Conservation (phyloP, 2,888 invertebrate genomes). For the Clepsis dumicolana region DNA sequence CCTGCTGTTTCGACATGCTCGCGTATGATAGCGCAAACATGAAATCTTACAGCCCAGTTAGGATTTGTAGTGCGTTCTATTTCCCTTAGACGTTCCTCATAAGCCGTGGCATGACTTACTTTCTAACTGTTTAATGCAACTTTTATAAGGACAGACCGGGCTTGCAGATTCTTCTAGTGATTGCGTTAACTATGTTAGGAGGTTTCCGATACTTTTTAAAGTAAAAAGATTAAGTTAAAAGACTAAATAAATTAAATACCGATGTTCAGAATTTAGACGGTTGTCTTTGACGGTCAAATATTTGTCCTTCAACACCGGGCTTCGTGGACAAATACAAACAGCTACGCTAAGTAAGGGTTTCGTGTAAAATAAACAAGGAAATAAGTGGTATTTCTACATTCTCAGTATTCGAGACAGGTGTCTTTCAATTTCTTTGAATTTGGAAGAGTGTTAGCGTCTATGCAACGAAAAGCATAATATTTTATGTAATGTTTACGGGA, state of each 20-base stretch:
- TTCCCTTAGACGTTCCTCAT: conserved; percentile 42
- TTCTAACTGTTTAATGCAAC: conserved; percentile 45
- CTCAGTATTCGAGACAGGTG: conserved; percentile 28
- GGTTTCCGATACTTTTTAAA: not conserved
- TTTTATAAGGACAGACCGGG: conserved; percentile 21
- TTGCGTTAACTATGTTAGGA: conserved; percentile 13
- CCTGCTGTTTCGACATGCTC: conserved; percentile 59
- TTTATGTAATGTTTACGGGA: not conserved
- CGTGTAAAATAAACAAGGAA: conserved; percentile 27
- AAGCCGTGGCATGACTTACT: conserved; percentile 37
- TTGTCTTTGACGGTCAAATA: conserved; percentile 30
- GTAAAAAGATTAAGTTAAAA: too few relatives aligned
- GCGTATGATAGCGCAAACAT: conserved; percentile 57
- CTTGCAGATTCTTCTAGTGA: conserved; percentile 26
- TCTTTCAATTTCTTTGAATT: not conserved
- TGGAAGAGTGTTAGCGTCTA: not conserved
- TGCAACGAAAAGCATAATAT: not conserved
- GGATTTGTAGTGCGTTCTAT: conserved; percentile 42
- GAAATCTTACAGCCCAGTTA: conserved; percentile 47
- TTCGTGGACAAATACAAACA: conserved; percentile 30
- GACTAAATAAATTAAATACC: conserved; percentile 1
- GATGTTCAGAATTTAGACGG: not conserved
- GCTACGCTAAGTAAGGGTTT: conserved; percentile 27
- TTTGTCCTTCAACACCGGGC: conserved; percentile 28
- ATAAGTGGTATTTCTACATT: conserved; percentile 34